Percentiles rank a stretch among this genome's conserved stretches.
These are phyloP conservation scores for rat (Rattus norvegicus) DNA, from an alignment of 2,113 vertebrate species.

Conservation along the genomic window DNA sequence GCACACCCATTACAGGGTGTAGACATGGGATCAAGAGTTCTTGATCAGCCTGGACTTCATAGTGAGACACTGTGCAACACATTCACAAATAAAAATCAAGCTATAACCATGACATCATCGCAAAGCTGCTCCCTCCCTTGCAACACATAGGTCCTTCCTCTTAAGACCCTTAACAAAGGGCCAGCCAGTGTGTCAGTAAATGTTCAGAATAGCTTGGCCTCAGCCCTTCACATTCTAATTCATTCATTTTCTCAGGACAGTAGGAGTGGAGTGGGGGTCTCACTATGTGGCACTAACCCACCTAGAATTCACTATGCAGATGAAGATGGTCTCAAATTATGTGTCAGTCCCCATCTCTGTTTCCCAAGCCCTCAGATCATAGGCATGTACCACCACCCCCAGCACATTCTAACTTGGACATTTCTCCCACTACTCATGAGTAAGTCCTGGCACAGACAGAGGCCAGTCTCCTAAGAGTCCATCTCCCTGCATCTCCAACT, in stretches of 20 bases:
- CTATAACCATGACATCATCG: neutral
- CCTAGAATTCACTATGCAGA: neutral
- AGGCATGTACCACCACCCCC: neutral
- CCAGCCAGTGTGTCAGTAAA: neutral
- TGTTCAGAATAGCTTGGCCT: neutral
- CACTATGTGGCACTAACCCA: neutral
- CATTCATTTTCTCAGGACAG: too few relatives aligned
- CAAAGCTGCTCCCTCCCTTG: neutral
- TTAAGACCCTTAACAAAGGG: neutral
- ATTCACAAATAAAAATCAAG: neutral
- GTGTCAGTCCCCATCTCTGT: neutral
- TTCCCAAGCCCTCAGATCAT: neutral
- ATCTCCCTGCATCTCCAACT: neutral
- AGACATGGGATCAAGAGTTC: neutral
- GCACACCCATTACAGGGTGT: neutral
- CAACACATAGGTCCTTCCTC: neutral
- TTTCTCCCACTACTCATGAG: neutral
- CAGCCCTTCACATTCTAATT: neutral
- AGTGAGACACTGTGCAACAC: neutral
- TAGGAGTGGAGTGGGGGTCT: neutral
- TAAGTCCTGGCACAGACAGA: neutral
- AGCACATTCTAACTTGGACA: neutral
- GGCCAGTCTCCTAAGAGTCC: neutral
- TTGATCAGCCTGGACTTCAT: neutral
- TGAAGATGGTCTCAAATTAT: neutral